A percentile compares a stretch with the other conserved stretches of the same genome.
Evolutionary conservation across 2,797 vertebrate genomes (phyloP).

Genomic region (Syngnathus acus): DNA sequence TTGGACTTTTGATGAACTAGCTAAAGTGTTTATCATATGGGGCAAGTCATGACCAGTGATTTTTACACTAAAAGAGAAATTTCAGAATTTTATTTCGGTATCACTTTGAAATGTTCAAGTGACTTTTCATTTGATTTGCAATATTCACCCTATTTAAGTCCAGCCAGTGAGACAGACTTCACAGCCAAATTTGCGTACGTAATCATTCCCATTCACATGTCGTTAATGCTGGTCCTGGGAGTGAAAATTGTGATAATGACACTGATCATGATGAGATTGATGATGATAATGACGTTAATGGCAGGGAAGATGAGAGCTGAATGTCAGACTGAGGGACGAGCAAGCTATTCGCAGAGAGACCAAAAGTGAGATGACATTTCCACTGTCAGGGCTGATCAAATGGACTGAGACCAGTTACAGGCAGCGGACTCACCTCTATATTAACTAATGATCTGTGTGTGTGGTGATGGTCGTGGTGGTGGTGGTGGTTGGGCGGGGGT

Average conservation of each 20-base stretch:
- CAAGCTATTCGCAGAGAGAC: conserved; percentile 34
- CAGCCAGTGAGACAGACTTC: background rate
- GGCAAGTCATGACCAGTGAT: too few relatives aligned
- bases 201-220: background rate
- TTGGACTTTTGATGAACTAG: too few relatives aligned
- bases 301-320: conserved; percentile 37
- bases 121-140: background rate
- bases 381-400: conserved; percentile 51
- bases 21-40: too few relatives aligned
- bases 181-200: background rate
- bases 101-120: too few relatives aligned
- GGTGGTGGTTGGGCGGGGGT: too few relatives aligned
- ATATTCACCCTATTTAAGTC: background rate
- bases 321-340: conserved; percentile 28
- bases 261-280: background rate
- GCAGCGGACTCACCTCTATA: conserved; percentile 26
- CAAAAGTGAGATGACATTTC: conserved; percentile 44
- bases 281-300: conserved; percentile 21
- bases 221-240: conserved; percentile 19
- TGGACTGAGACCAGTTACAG: conserved; percentile 32
- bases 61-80: too few relatives aligned
- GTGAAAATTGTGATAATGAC: conserved; percentile 48
- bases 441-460: conserved; percentile 24
- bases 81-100: background rate
- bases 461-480: background rate